Percentiles rank a stretch among this genome's conserved stretches.
Conservation (phyloP, 2,113 vertebrate species). For the Motacilla alba region DNA sequence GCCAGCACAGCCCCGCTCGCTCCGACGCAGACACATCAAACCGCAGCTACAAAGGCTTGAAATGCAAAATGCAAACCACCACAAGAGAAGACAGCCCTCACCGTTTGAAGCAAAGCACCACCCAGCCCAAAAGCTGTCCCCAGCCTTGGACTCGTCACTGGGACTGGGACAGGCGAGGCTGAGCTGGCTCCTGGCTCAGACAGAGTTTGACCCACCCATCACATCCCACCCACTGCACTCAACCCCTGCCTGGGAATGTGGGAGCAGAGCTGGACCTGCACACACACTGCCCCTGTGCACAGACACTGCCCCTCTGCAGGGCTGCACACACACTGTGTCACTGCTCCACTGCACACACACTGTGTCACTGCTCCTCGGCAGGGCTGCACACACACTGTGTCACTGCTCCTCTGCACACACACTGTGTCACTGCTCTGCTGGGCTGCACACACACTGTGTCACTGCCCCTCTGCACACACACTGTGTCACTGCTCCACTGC, state of each 20-base stretch:
- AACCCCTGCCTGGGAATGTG: accelerated
- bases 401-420: too few relatives aligned
- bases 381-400: too few relatives aligned
- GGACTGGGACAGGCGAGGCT: not conserved
- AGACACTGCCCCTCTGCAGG: accelerated
- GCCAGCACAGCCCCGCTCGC: accelerated
- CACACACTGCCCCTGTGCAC: accelerated
- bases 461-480: too few relatives aligned
- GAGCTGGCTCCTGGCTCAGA: not conserved
- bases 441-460: too few relatives aligned
- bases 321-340: not conserved
- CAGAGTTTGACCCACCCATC: accelerated
- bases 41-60: not conserved
- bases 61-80: not conserved
- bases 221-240: not conserved
- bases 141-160: accelerated
- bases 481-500: too few relatives aligned
- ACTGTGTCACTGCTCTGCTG: too few relatives aligned
- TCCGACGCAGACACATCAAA: not conserved
- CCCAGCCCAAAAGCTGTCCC: not conserved
- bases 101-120: accelerated
- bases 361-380: too few relatives aligned
- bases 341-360: too few relatives aligned
- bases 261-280: too few relatives aligned
- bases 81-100: not conserved